Evolutionary conservation across 2,113 vertebrate genomes (phyloP), one percentile per base, ranked within the genome.

Genomic region (Hyperopisus bebe): DNA sequence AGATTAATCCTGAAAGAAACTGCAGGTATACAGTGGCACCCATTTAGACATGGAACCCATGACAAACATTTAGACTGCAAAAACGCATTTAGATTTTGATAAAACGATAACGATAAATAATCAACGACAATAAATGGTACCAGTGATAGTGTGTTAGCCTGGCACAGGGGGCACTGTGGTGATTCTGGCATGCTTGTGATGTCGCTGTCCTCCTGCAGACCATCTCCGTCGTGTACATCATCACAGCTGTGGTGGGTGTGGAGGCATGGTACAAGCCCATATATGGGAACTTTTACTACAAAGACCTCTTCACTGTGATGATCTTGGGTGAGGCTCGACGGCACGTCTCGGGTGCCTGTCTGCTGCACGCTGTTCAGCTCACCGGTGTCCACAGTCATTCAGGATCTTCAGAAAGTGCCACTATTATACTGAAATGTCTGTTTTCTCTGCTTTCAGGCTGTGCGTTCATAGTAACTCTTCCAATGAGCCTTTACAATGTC

Each of bases 401-500:
- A 42, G 31, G 17, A 42, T 80, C 35, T 46, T 84, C 21, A 8
- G 82, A 47, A 10, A 47, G 82, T 46, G 82, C 3, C 35, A 47
- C 44, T 44, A 3, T 47, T 46, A 46, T 84, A 10, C 39, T 84
- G 82, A 84, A 46, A 42, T 47, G 39, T 86, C n/a, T 53, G 15
- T 55, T 55, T 90, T 95, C 83, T 91, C 82, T 95, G 91, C 89
- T 93, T 87, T 46, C 91, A 99, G 98, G 95, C 13, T 99, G 98
- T 88, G 98, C 98, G 0, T 95, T 99, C 92, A 95, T 95, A 9
- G 97, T 99, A 92, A 99, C 98, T 1, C 92, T 99, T 92, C 98
- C 98, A 9, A 99, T 99, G 98, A 99, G 98, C 93, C 96, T 99
- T 89, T 95, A 95, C 91, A 99, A 99, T 47, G 97, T 99, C 90